Conservation (phyloP, 2,797 vertebrate genomes). For the Onychomys torridus region DNA sequence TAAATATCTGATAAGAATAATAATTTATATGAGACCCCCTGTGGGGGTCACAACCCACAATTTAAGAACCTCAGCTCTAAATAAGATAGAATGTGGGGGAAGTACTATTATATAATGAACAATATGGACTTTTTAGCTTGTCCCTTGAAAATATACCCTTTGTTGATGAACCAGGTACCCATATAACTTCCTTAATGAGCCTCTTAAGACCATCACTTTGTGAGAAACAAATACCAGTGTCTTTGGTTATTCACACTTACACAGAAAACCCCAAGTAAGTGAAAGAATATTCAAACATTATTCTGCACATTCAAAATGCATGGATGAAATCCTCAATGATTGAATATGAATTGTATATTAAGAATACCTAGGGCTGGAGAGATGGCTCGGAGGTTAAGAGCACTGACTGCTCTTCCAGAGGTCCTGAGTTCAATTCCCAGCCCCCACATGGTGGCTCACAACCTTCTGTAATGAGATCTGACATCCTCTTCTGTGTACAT, state of each 20-base stretch:
- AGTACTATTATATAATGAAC: not conserved
- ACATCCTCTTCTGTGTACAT: too few species aligned
- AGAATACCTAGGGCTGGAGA: too few species aligned
- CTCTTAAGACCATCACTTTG: constrained; percentile 43
- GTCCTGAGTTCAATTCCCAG: too few species aligned
- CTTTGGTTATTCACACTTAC: not conserved
- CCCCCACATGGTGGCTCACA: too few species aligned
- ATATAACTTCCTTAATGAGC: constrained; percentile 54
- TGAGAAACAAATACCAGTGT: constrained; percentile 32
- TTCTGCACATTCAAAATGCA: not conserved
- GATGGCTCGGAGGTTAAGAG: too few species aligned
- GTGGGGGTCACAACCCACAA: not conserved
- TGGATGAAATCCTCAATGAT: not conserved
- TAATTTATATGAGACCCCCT: not conserved
- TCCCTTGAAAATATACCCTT: constrained; percentile 14
- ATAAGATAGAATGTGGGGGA: not conserved
- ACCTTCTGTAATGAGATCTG: too few species aligned
- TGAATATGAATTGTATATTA: not conserved
- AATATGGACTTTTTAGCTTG: constrained; percentile 62
- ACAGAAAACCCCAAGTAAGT: constrained; percentile 15
- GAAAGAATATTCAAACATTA: constrained; percentile 38
- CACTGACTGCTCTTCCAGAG: too few species aligned
- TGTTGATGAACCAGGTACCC: constrained; percentile 33
- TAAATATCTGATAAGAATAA: not conserved
- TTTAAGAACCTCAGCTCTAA: not conserved